These are phyloP conservation scores for Drosophila robusta DNA, from an alignment of 2,888 invertebrate species.

Conservation along the genomic window DNA sequence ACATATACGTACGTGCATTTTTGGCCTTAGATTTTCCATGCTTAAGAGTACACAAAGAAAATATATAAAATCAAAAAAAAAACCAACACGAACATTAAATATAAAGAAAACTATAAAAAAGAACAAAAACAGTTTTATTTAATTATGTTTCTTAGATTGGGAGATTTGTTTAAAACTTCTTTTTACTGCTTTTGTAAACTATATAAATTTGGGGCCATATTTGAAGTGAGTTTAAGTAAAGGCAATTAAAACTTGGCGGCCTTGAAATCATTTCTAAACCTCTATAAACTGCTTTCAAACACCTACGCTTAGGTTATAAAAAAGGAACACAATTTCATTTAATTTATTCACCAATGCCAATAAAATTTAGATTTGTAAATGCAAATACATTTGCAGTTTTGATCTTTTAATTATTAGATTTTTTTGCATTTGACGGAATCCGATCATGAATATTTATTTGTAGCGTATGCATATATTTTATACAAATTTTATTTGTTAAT, in stretches of 20 bases:
- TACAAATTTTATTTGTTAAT: constrained; percentile 47
- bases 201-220: not conserved
- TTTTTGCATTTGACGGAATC: constrained; percentile 40
- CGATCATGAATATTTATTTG: constrained; percentile 68
- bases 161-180: not conserved
- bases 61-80: constrained; percentile 43
- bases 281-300: not conserved
- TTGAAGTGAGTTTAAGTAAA: not conserved
- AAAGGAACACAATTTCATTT: not conserved
- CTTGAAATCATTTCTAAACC: not conserved
- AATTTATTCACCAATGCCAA: constrained; percentile 10
- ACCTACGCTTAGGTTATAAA: constrained; percentile 1
- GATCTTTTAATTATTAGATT: constrained; percentile 58
- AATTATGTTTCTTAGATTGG: not conserved
- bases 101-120: constrained; percentile 61
- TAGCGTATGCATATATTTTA: constrained; percentile 6
- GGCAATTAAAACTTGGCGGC: not conserved
- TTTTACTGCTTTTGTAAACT: not conserved
- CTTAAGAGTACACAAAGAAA: constrained; percentile 66
- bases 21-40: constrained; percentile 75
- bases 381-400: constrained; percentile 62
- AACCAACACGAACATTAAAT: constrained; percentile 59
- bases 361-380: constrained; percentile 40
- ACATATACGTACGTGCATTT: constrained; percentile 73
- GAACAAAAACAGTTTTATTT: constrained; percentile 1